Conservation (phyloP, 2,797 vertebrate species). For the Girardinus metallicus region DNA sequence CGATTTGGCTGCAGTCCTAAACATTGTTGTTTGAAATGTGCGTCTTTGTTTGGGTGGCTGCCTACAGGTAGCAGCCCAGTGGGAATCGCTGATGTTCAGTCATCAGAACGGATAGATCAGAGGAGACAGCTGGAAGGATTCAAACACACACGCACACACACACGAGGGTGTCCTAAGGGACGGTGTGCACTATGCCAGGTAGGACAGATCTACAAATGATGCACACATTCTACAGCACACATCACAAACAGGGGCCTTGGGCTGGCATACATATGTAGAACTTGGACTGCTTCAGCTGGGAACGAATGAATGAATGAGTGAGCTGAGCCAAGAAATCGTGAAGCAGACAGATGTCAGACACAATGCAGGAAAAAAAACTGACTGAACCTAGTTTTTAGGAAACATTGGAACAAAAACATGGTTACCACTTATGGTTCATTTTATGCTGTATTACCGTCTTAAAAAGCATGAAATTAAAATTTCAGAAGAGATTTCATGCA, state of each 20-base stretch:
- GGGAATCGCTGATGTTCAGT: slow-evolving; percentile 58
- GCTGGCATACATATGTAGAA: slow-evolving; percentile 56
- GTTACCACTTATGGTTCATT: slow-evolving; percentile 9
- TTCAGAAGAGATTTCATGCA: not conserved
- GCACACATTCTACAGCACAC: slow-evolving; percentile 16
- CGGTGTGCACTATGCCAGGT: slow-evolving; percentile 51
- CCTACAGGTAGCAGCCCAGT: slow-evolving; percentile 35
- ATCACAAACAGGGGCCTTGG: slow-evolving; percentile 42
- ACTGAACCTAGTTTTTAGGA: not conserved
- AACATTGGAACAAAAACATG: slow-evolving; percentile 3
- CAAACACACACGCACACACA: slow-evolving; percentile 6
- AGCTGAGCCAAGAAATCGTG: slow-evolving; percentile 41
- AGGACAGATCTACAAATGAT: slow-evolving; percentile 43
- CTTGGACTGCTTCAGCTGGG: slow-evolving; percentile 37
- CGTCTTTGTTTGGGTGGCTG: slow-evolving; percentile 41
- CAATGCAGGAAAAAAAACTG: not conserved
- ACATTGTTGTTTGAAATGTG: slow-evolving; percentile 46
- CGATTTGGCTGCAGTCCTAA: slow-evolving; percentile 35
- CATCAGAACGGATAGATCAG: slow-evolving; percentile 56
- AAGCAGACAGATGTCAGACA: slow-evolving; percentile 7
- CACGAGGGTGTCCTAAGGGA: slow-evolving; percentile 45
- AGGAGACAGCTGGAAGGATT: slow-evolving; percentile 68
- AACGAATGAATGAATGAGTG: slow-evolving; percentile 25
- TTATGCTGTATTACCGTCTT: not conserved
- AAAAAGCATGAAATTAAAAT: not conserved